These are phyloP conservation scores for Phytoseiulus persimilis DNA, from an alignment of 2,888 invertebrate species.

Conservation along the genomic window DNA sequence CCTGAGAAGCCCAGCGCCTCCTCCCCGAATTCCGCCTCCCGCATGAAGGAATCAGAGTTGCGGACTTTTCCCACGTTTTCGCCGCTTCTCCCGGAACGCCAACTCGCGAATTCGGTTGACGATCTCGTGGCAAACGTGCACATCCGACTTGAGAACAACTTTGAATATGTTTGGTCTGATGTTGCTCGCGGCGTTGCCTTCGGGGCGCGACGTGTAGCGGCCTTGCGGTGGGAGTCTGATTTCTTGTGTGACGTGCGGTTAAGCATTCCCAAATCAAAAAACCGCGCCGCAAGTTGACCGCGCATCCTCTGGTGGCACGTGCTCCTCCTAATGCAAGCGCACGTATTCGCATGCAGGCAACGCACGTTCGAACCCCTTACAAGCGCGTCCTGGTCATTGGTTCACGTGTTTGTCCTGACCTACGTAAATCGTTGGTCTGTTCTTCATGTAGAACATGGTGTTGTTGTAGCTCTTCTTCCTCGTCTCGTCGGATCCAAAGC, in stretches of 20 bases:
- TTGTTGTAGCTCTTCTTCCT: too few species aligned
- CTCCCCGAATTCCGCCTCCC: too few species aligned
- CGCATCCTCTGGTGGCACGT: not conserved
- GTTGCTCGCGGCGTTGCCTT: not conserved
- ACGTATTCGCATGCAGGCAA: not conserved
- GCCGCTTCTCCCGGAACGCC: too few species aligned
- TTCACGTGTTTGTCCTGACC: too few species aligned
- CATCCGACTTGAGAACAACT: not conserved
- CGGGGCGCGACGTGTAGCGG: not conserved
- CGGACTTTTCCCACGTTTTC: too few species aligned
- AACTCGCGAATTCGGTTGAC: not conserved
- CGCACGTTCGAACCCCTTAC: not conserved
- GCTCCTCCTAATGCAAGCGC: not conserved
- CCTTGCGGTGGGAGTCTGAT: too few species aligned
- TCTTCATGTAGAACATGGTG: too few species aligned
- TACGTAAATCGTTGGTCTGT: too few species aligned
- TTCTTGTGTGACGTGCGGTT: too few species aligned
- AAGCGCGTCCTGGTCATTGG: not conserved
- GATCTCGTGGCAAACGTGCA: not conserved
- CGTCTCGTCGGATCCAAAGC: too few species aligned
- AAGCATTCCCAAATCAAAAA: not conserved
- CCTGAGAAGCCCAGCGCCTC: too few species aligned
- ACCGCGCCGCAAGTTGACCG: not conserved
- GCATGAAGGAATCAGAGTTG: too few species aligned
- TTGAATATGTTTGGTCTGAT: not conserved